A percentile compares a stretch with the other conserved stretches of the same genome.
These are phyloP conservation scores for Caenorhabditis plicata DNA, from an alignment of 2,888 invertebrate species.

Conservation along the genomic window DNA sequence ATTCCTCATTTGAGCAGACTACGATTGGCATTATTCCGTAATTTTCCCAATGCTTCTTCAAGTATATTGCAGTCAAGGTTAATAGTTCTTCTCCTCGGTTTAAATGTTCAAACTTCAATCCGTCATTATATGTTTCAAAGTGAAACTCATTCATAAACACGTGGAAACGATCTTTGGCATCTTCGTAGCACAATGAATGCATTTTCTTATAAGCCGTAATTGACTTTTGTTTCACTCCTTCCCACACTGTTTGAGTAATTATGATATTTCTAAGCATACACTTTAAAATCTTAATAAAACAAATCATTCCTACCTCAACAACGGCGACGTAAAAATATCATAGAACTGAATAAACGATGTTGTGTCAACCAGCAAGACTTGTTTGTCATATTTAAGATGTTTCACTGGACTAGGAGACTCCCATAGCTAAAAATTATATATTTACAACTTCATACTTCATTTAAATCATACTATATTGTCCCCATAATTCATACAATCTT, in stretches of 20 bases:
- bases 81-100: slow-evolving; percentile 39
- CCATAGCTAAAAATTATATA: slow-evolving; percentile 5
- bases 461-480: slow-evolving; percentile 10
- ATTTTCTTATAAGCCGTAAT: slow-evolving; percentile 84
- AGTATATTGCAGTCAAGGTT: slow-evolving; percentile 26
- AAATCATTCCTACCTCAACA: slow-evolving; percentile 35
- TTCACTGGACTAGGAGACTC: slow-evolving; percentile 7
- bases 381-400: slow-evolving; percentile 23
- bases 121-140: slow-evolving; percentile 78
- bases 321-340: slow-evolving; percentile 55
- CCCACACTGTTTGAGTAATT: slow-evolving; percentile 57
- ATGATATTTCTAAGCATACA: slow-evolving; percentile 43
- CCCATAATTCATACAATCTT: slow-evolving; percentile 23
- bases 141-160: slow-evolving; percentile 96
- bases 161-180: slow-evolving; percentile 74
- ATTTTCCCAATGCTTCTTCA: slow-evolving; percentile 43
- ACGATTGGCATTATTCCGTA: slow-evolving; percentile 36
- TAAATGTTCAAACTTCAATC: slow-evolving; percentile 26
- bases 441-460: background rate
- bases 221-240: slow-evolving; percentile 73
- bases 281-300: background rate
- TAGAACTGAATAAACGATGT: slow-evolving; percentile 48
- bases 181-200: slow-evolving; percentile 76
- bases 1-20: slow-evolving; percentile 41
- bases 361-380: slow-evolving; percentile 51